Conservation (phyloP, 1,140 invertebrate species). For the Bombus difficillimus region DNA sequence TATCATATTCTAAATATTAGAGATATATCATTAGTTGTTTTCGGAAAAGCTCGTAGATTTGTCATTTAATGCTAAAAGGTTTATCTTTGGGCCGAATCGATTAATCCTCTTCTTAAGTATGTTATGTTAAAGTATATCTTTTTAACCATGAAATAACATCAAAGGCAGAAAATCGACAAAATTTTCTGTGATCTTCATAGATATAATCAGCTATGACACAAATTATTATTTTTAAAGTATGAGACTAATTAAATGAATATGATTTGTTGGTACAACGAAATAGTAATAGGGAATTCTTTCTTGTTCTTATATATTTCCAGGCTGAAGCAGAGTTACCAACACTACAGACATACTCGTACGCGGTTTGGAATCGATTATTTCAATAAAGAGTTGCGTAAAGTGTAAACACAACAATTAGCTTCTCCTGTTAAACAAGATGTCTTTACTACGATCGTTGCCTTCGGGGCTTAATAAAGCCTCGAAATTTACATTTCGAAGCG, state of each 20-base stretch:
- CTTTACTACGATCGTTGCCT: constrained; percentile 75
- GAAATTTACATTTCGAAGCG: constrained; percentile 73
- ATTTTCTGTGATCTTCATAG: neutral
- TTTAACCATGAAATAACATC: neutral
- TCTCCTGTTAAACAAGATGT: constrained; percentile 67
- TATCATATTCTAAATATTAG: too few species aligned
- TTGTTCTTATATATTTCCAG: neutral
- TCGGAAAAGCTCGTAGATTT: too few species aligned
- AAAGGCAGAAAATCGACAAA: neutral
- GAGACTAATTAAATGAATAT: neutral
- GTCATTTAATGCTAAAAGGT: too few species aligned
- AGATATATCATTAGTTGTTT: too few species aligned
- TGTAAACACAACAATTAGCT: neutral
- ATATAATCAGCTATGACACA: too few species aligned
- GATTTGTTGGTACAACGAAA: neutral
- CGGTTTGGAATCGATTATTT: neutral
- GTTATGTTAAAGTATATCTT: too few species aligned
- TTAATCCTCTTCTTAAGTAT: too few species aligned
- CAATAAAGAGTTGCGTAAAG: neutral
- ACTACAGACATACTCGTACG: neutral
- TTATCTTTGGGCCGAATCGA: too few species aligned
- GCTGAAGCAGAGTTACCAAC: constrained; percentile 3
- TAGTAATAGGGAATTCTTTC: neutral
- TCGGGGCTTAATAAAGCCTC: constrained; percentile 71
- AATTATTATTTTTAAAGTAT: neutral